These are phyloP conservation scores for Rafetus swinhoei DNA, from an alignment of 2,113 vertebrate genomes.

Conservation along the genomic window DNA sequence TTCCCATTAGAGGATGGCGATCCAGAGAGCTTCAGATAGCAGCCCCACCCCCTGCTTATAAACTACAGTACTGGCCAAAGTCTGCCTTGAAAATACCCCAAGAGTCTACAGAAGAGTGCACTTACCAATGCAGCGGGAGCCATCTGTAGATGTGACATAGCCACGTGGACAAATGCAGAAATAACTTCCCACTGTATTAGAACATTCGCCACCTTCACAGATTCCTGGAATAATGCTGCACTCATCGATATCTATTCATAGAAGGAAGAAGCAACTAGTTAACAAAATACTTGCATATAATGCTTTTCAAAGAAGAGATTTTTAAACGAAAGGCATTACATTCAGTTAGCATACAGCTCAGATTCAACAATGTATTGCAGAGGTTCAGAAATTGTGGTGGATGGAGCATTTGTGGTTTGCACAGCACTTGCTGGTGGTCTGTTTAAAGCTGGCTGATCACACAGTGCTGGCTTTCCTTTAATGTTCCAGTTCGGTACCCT, in stretches of 20 bases:
- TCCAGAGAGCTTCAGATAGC: background rate
- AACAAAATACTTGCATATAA: background rate
- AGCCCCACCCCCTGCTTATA: background rate
- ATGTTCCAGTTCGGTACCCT: background rate
- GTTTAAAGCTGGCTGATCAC: background rate
- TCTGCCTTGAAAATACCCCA: background rate
- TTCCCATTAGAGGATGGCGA: background rate
- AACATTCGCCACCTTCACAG: constrained; percentile 92
- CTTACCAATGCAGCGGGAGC: constrained; percentile 94
- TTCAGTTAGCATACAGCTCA: background rate
- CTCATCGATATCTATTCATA: constrained; percentile 91
- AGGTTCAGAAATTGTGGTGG: background rate
- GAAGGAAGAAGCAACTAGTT: background rate
- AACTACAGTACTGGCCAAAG: background rate
- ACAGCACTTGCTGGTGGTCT: background rate
- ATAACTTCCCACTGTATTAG: constrained; percentile 94
- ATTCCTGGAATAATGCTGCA: constrained; percentile 88
- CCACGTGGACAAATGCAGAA: constrained; percentile 92
- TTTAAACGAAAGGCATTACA: background rate
- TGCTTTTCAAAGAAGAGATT: background rate
- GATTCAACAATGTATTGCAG: background rate
- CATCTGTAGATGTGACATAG: constrained; percentile 86
- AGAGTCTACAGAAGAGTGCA: background rate
- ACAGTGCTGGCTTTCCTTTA: background rate
- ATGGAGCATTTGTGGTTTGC: background rate